phyloP scores from a whole-genome alignment of 2,113 vertebrate species.

The Tringa solitaria region DNA sequence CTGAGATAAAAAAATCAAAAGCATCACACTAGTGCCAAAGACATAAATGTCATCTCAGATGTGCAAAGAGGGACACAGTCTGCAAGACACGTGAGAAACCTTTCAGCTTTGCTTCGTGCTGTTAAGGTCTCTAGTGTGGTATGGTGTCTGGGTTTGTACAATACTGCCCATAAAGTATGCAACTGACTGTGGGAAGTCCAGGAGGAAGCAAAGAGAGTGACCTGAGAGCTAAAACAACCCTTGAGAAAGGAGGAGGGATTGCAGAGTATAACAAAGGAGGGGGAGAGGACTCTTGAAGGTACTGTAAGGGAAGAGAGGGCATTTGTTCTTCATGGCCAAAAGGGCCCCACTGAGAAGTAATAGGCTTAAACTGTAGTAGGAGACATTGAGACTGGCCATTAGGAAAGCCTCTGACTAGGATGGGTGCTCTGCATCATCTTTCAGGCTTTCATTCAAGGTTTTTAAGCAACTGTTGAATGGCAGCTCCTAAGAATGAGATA shows the following conservation, averaged over 20 bases:
- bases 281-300: background rate
- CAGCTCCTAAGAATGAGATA: background rate
- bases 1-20: background rate
- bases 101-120: rapidly evolving
- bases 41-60: background rate
- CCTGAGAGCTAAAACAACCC: background rate
- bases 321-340: background rate
- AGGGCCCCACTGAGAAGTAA: background rate
- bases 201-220: background rate
- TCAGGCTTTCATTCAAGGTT: background rate
- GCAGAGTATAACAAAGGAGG: background rate
- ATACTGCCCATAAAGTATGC: rapidly evolving
- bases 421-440: background rate
- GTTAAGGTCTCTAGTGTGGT: background rate
- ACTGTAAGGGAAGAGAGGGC: rapidly evolving
- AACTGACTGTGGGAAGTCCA: rapidly evolving
- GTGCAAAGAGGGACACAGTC: background rate
- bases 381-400: background rate
- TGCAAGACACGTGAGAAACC: background rate
- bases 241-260: background rate
- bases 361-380: background rate
- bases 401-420: background rate
- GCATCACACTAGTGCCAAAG: background rate
- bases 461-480: background rate
- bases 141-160: rapidly evolving